Evolutionary conservation across 2,888 invertebrate species (phyloP), one percentile per base, ranked within the genome.

Genomic region (Leptopilina myrica): DNA sequence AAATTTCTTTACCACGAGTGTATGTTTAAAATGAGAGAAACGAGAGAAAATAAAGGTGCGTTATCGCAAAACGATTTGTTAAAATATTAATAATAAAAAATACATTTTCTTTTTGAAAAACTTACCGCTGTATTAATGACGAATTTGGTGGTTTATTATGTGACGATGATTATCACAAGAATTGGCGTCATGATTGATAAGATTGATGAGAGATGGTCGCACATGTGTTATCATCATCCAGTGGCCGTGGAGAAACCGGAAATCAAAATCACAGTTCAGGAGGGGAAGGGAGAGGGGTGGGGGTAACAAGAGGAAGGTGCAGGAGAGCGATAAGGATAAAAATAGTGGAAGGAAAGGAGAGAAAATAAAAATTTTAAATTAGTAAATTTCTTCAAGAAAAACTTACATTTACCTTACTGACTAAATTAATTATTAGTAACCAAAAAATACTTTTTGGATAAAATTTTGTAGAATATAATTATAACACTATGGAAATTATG

Each of bases 111-210:
- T 33, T 33, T 33, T 2, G 33, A 20, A 69, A 53, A 53, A 69
- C 69, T 69, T 26, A 69, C 69, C 69, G 69, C 69, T 69, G 69
- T 53, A 20, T 49, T 11, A 12, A 26, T 69, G 69, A 26, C 53
- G 69, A 69, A 7, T 53, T 8, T 62, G 14, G 49, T 33, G 33
- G 33, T 33, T 69, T 14, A 69, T 69, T 69, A 53, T 69, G 49
- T 49, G 49, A 69, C 49, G 69, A 69, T 69, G 69, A 20, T 69
- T 69, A 69, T 69, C 49, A 46, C 49, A 12, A 33, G 20, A 69
- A 69, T 69, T 69, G 69, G 49, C 12, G 67, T 67, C 67, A 67
- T 46, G 9, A 46, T 67, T 67, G 67, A 46, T 67, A 46, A 49
- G 15, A 67, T 15, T 67, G 43, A 43, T 43, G 9, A 8, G 8